phyloP scores from a whole-genome alignment of 2,113 vertebrate species.

The Erinaceus europaeus region DNA sequence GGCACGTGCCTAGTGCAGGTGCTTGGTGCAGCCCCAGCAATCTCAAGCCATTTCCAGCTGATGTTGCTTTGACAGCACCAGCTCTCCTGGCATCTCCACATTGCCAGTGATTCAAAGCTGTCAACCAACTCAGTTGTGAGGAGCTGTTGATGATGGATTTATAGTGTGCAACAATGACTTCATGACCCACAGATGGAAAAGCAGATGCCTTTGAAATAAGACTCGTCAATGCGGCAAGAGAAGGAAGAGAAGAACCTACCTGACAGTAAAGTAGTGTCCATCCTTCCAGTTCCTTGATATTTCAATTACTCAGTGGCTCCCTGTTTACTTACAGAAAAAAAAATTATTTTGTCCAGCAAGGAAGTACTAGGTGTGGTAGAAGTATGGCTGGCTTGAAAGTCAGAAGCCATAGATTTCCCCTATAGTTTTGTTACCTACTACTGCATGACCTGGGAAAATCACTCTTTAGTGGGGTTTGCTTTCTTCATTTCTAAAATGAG shows the following conservation, averaged over 20 bases:
- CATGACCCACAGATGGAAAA: slow-evolving; percentile 70
- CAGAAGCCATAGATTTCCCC: neutral
- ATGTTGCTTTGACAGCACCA: slow-evolving; percentile 60
- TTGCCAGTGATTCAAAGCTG: slow-evolving; percentile 75
- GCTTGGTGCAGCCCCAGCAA: slow-evolving; percentile 34
- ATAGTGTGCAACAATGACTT: slow-evolving; percentile 70
- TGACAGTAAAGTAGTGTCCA: slow-evolving; percentile 3
- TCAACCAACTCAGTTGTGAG: slow-evolving; percentile 76
- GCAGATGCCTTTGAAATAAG: slow-evolving; percentile 76
- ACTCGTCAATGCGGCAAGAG: slow-evolving; percentile 46
- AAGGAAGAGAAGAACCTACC: neutral
- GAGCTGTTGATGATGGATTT: slow-evolving; percentile 77
- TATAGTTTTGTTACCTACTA: neutral
- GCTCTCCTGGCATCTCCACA: slow-evolving; percentile 76
- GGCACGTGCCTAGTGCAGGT: slow-evolving; percentile 46
- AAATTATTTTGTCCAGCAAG: neutral
- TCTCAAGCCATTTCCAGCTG: neutral
- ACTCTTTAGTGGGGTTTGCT: neutral
- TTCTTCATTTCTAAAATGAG: slow-evolving; percentile 19
- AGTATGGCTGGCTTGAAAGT: neutral
- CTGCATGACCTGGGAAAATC: neutral
- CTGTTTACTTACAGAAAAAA: neutral
- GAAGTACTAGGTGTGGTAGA: neutral
- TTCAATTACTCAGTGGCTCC: slow-evolving; percentile 1
- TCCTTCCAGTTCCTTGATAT: neutral